Base-by-base conservation (phyloP, 2,888 invertebrate species). In the Eledona agricola region DNA sequence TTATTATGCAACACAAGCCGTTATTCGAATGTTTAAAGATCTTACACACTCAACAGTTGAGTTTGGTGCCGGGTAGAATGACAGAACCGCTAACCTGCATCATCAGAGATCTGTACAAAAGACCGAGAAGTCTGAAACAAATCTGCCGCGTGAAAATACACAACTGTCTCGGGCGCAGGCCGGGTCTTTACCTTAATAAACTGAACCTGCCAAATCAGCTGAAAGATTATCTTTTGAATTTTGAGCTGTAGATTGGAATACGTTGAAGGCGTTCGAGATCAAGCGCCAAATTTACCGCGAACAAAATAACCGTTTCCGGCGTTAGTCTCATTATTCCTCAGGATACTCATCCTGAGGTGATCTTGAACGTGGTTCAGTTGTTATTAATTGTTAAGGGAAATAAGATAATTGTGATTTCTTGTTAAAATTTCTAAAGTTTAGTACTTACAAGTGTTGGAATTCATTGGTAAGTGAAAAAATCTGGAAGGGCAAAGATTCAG, bases 41-140 rank as follows among this genome's bases (percentile, higher is more conserved):
- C 66, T 79, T 80, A 75, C 84, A 79, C 77, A 87, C 81, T 67
- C 85, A 79, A 70, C 84, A 79, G 69, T 80, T 80, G 68, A 84
- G 81, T 72, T 82, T 81, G 77, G 83, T 84, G 57, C 84, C 84
- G 29, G 83, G 80, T 50, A 81, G 81, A 72, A 80, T 80, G 72
- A 83, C 84, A 9, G 83, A 83, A 72, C 82, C 83, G 60, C 78
- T 87, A 26, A 83, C 84, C 54, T 78, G 79, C 53, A 75, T 86
- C 17, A 81, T 88, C 58, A 81, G 84, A 60, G 80, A 82, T 38
- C 74, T 89, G 59, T 83, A 84, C 64, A 83, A 84, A 20, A 79
- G 81, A 55, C 89, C 89, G 4, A 78, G 88, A 26, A 83, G 82
- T 55, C 78, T 90, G n/a, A 87, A 88, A 70, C 88, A 89, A 73